Conservation (phyloP, 2,797 vertebrate genomes). For the Mus spretus region DNA sequence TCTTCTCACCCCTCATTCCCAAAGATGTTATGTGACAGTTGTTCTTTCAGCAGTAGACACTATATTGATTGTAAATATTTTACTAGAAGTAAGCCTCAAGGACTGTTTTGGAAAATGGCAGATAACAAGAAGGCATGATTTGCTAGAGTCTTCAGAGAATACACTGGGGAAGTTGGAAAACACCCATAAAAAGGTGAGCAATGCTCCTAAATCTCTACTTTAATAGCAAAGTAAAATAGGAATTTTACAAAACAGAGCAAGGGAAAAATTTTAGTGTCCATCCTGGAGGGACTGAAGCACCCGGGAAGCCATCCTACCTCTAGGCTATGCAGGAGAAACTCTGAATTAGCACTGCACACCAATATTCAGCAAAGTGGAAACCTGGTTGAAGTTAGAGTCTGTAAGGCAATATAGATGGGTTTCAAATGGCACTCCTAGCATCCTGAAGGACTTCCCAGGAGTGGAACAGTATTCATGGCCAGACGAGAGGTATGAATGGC, state of each 20-base stretch:
- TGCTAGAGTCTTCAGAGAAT: not conserved
- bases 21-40: not conserved
- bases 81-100: slow-evolving; percentile 22
- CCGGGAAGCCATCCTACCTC: not conserved
- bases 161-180: not conserved
- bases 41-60: not conserved
- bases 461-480: not conserved
- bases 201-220: not conserved
- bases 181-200: not conserved
- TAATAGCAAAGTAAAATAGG: not conserved
- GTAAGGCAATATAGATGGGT: not conserved
- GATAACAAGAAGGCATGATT: not conserved
- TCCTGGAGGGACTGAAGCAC: not conserved
- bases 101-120: not conserved
- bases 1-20: not conserved
- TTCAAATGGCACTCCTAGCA: not conserved
- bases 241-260: not conserved
- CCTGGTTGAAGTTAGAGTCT: not conserved
- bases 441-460: not conserved
- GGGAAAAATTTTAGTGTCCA: not conserved
- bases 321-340: not conserved
- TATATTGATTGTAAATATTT: not conserved
- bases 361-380: not conserved
- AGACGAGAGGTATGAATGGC: not conserved
- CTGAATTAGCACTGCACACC: not conserved